Evolutionary conservation across 2,888 invertebrate species (phyloP), one percentile per base, ranked within the genome.

Genomic region (Lasioglossum vierecki): DNA sequence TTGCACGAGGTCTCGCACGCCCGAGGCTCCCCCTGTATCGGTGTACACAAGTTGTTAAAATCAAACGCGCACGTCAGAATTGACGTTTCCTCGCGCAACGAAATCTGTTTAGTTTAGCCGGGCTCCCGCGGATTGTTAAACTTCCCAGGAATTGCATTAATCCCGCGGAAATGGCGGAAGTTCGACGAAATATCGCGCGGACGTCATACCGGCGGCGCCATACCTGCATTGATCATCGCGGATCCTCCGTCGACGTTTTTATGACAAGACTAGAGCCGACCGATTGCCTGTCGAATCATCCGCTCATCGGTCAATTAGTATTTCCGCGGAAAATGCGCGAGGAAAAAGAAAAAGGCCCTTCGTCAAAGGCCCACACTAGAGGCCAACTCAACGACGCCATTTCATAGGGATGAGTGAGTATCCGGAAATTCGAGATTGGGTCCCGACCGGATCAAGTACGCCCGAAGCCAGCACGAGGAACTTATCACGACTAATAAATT

Each of bases 41-140:
- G 79, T 84, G 76, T 86, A 79, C 83, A 75, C 86, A 83, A 87
- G 79, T 86, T 81, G 86, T 87, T 86, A 83, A 81, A 87, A 84
- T 86, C 86, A 87, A 86, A 87, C 83, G 78, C 76, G 71, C 35
- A 77, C 83, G 83, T 83, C 80, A 70, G 75, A 79, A 84, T 87
- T 81, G 86, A 87, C 83, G 83, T 87, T 83, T 83, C 76, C 85
- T 75, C 76, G 82, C 79, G 71, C 82, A 84, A 76, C 76, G 84
- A 84, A 84, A 85, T 85, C 84, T 80, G 84, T 85, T 84, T 84
- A 80, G 84, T 85, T 85, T 84, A 80, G 80, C 77, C 30, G 80
- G 80, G 84, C 84, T 80, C 80, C 79, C 49, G 76, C 73, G 80
- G 80, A 85, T 85, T 84, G 85, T 85, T 85, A 80, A 84, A 84